phyloP scores from a whole-genome alignment of 2,113 vertebrate genomes.

The Alectura lathami region DNA sequence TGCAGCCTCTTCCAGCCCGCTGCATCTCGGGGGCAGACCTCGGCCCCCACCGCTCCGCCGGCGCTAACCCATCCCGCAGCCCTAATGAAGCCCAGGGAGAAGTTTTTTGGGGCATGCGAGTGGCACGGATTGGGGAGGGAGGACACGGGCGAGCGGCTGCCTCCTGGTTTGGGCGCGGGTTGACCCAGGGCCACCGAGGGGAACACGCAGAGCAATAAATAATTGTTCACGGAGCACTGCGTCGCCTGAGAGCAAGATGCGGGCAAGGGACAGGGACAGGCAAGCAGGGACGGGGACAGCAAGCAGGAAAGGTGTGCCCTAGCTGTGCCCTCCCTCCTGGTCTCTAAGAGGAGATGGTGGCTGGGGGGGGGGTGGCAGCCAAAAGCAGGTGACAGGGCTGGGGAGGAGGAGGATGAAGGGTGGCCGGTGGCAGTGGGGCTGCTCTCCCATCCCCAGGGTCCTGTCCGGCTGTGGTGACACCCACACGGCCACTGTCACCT shows the following conservation, averaged over 20 bases:
- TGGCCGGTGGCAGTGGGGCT: background rate
- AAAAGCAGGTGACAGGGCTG: background rate
- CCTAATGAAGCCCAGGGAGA: background rate
- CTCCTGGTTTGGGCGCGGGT: background rate
- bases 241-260: background rate
- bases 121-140: background rate
- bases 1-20: background rate
- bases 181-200: accelerated
- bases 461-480: accelerated
- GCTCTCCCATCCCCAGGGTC: background rate
- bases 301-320: background rate
- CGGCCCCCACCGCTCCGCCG: background rate
- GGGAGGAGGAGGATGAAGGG: background rate
- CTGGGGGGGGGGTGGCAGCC: background rate
- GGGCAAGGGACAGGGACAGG: background rate
- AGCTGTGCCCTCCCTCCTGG: accelerated
- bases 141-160: background rate
- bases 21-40: background rate
- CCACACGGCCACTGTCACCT: accelerated
- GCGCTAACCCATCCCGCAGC: accelerated
- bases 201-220: background rate
- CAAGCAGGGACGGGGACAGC: background rate
- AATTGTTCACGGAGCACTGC: background rate
- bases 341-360: background rate
- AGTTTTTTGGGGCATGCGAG: background rate